These are phyloP conservation scores for Rynchops niger DNA, from an alignment of 2,113 vertebrate genomes.

Conservation along the genomic window DNA sequence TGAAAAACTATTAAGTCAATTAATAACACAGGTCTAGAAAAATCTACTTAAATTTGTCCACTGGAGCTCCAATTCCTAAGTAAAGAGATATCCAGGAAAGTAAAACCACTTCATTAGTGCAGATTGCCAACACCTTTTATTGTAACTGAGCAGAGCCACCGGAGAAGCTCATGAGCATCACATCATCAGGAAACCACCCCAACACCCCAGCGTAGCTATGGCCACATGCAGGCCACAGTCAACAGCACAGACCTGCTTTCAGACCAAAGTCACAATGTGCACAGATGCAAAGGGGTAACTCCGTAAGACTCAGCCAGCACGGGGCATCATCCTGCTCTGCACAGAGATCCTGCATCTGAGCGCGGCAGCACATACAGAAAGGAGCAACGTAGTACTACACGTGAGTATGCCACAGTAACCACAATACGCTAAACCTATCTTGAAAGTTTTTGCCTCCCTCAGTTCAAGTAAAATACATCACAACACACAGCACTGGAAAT, in stretches of 20 bases:
- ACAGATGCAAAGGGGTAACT: background rate
- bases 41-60: background rate
- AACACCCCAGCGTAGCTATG: background rate
- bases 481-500: background rate
- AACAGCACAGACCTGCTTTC: background rate
- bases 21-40: background rate
- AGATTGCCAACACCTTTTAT: background rate
- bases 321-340: background rate
- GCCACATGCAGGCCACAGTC: no score
- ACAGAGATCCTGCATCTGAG: background rate
- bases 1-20: background rate
- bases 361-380: background rate
- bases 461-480: background rate
- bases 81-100: background rate
- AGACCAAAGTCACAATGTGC: rapidly evolving
- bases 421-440: background rate
- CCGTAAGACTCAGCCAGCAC: background rate
- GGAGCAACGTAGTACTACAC: background rate
- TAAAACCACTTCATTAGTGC: background rate
- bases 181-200: background rate
- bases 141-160: background rate
- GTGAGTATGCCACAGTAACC: background rate
- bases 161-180: background rate
- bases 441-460: background rate
- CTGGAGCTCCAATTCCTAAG: background rate